Base-by-base conservation (phyloP, 1,140 invertebrate genomes). In the Aphis gossypii region DNA sequence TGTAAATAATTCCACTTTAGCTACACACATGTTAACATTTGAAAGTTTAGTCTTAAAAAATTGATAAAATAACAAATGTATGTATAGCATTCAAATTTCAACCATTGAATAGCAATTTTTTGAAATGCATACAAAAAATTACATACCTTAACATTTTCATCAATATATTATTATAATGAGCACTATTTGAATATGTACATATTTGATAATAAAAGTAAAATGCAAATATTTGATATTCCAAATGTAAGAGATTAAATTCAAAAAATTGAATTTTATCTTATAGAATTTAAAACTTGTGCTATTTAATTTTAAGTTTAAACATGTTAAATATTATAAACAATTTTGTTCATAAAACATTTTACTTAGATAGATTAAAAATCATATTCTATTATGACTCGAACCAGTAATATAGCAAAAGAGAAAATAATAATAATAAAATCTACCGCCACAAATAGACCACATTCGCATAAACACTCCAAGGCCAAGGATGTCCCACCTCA, bases 1-100 rank as follows among this genome's bases (percentile, higher is more conserved):
- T n/a, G n/a, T 76, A 76, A 76, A 76, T 76, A 76, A 68, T 76
- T n/a, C 60, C 14, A 76, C 60, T 76, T 76, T 76, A n/a, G 60
- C n/a, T 2, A n/a, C 3, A 76, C 30, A 76, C n/a, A 76, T 76
- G 5, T 18, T n/a, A 76, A 76, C 30, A 76, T 76, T 76, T 4
- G 14, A 76, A 76, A n/a, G 60, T n/a, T 76, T 76, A n/a, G 30
- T 76, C 30, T 18, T 76, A n/a, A 76, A n/a, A 76, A 76, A 76
- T 76, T 5, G n/a, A n/a, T 76, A 18, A 76, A 76, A 76, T n/a
- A 76, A 30, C 3, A 76, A 14, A 35, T n/a, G 60, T 68, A 68
- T n/a, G 11, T 68, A n/a, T 18, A 68, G 4, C 11, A 68, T 76
- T 76, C n/a, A n/a, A 76, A 76, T 76, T 18, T n/a, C 60, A 76